Evolutionary conservation across 1,140 invertebrate species (phyloP).

Genomic region (Caenorhabditis elegans): WBcel235 BX284606.5:17041501-17042000

Average conservation of each 20-base stretch:
- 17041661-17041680: neutral
- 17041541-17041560: slow-evolving; percentile 1
- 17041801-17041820: neutral
- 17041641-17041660: neutral
- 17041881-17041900: neutral
- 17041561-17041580: too few species aligned
- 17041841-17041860: neutral
- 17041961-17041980: slow-evolving; percentile 11
- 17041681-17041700: slow-evolving; percentile 12
- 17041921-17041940: neutral
- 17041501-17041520: neutral
- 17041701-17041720: slow-evolving; percentile 24
- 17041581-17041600: too few species aligned
- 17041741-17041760: slow-evolving; percentile 9
- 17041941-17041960: neutral
- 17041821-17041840: too few species aligned
- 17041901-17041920: neutral
- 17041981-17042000: neutral
- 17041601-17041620: too few species aligned
- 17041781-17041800: too few species aligned
- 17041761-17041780: slow-evolving; percentile 2
- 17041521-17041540: neutral
- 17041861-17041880: neutral
- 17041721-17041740: slow-evolving; percentile 19
- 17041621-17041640: neutral